Conservation (phyloP, 2,113 vertebrate species). For the Campylomormyrus numenius region DNA sequence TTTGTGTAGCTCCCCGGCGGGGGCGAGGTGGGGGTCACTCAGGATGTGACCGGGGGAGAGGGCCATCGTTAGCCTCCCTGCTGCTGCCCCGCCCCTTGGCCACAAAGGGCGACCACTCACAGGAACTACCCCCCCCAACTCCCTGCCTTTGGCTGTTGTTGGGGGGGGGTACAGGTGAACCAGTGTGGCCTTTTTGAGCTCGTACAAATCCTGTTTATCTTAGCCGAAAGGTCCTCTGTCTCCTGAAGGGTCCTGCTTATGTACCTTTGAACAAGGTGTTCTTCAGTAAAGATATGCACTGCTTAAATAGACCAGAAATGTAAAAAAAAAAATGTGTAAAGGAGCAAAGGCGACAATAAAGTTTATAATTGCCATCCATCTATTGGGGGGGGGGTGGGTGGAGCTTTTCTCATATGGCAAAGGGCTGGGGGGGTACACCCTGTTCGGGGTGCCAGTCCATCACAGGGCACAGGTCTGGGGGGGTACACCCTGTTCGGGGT, state of each 20-base stretch:
- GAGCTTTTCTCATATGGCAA: too few species aligned
- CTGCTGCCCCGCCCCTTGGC: constrained; percentile 29
- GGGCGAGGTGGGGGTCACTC: constrained; percentile 25
- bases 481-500: neutral
- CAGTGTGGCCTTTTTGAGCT: neutral
- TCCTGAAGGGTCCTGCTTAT: neutral
- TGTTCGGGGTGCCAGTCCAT: neutral
- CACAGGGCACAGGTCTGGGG: too few species aligned
- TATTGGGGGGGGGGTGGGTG: too few species aligned
- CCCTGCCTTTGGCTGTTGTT: neutral
- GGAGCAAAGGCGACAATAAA: neutral
- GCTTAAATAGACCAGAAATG: neutral
- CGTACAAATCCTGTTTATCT: neutral
- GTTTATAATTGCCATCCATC: neutral
- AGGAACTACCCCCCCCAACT: neutral
- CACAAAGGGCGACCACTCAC: constrained; percentile 3
- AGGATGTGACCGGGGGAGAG: constrained; percentile 25
- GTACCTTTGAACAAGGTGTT: neutral
- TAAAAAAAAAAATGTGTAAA: neutral
- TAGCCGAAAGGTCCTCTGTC: neutral
- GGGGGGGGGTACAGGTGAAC: neutral
- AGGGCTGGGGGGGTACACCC: neutral
- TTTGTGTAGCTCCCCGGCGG: constrained; percentile 33
- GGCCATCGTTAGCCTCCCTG: constrained; percentile 45
- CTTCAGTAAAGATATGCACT: neutral